Percentiles rank a stretch among this genome's conserved stretches.
phyloP scores from a whole-genome alignment of 2,888 invertebrate species.

The Gymnoscelis rufifasciata region DNA sequence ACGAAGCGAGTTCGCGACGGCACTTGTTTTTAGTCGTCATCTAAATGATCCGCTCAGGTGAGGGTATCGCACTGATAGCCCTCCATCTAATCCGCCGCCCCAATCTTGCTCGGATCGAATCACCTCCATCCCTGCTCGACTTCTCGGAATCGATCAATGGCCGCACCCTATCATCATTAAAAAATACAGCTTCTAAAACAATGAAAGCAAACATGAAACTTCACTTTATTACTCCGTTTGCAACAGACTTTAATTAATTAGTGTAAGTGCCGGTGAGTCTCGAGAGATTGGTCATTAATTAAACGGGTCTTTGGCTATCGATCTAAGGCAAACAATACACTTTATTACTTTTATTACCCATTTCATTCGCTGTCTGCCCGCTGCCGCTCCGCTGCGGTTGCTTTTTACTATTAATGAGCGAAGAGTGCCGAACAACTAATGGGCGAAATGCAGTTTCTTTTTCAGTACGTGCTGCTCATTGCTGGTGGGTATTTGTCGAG shows the following conservation, averaged over 20 bases:
- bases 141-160: conserved; percentile 21
- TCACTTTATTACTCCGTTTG: conserved; percentile 59
- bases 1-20: conserved; percentile 39
- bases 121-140: conserved; percentile 46
- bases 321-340: conserved; percentile 70
- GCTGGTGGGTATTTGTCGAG: conserved; percentile 25
- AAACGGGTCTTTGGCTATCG: conserved; percentile 69
- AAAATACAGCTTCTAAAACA: conserved; percentile 47
- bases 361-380: conserved; percentile 55
- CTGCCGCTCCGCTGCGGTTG: conserved; percentile 38
- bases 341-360: conserved; percentile 69
- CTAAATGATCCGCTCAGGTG: conserved; percentile 42
- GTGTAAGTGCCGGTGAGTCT: conserved; percentile 74
- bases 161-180: conserved; percentile 27
- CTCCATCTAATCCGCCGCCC: conserved; percentile 48
- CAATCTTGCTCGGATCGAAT: conserved; percentile 55
- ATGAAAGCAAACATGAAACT: conserved; percentile 50
- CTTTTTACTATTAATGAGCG: conserved; percentile 51
- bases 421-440: conserved; percentile 32
- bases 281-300: conserved; percentile 74
- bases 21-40: conserved; percentile 31
- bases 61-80: conserved; percentile 44
- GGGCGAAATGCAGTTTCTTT: conserved; percentile 35
- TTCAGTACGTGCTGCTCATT: conserved; percentile 22
- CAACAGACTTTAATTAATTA: conserved; percentile 70